phyloP scores from a whole-genome alignment of 2,113 vertebrate species.

The Nothobranchius furzeri region DNA sequence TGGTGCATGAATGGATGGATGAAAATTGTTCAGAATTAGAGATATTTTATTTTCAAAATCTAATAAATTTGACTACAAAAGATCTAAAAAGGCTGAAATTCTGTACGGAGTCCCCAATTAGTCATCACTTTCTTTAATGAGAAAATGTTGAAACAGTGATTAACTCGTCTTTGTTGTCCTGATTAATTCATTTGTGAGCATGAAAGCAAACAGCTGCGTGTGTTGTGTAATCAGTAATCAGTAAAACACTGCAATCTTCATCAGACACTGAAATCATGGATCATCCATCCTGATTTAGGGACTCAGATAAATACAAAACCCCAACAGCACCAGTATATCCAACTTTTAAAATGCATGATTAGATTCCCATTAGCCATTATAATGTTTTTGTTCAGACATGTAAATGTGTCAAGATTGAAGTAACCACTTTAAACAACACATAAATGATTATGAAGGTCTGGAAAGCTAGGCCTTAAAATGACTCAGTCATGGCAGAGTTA shows the following conservation, averaged over 20 bases:
- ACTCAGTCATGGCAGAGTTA: no score
- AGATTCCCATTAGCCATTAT: not conserved
- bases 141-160: conserved; percentile 70
- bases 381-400: not conserved
- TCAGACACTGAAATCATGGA: conserved; percentile 23
- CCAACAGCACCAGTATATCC: not conserved
- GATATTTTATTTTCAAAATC: conserved; percentile 1
- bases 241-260: conserved; percentile 61
- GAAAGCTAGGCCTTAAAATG: no score
- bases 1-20: no score
- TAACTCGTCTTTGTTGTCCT: conserved; percentile 70
- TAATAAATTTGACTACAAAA: conserved; percentile 35
- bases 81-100: conserved; percentile 40
- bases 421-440: no score
- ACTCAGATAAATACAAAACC: no score
- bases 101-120: conserved; percentile 56
- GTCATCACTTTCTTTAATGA: conserved; percentile 68
- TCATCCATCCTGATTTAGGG: conserved; percentile 13
- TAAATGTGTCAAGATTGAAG: not conserved
- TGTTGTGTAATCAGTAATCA: conserved; percentile 69
- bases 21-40: not conserved
- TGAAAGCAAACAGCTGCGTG: conserved; percentile 72
- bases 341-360: not conserved
- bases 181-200: conserved; percentile 62
- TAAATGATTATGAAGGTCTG: no score